Percentiles rank a stretch among this genome's conserved stretches.
phyloP scores from a whole-genome alignment of 2,888 invertebrate genomes.

The Xiphydria camelus region DNA sequence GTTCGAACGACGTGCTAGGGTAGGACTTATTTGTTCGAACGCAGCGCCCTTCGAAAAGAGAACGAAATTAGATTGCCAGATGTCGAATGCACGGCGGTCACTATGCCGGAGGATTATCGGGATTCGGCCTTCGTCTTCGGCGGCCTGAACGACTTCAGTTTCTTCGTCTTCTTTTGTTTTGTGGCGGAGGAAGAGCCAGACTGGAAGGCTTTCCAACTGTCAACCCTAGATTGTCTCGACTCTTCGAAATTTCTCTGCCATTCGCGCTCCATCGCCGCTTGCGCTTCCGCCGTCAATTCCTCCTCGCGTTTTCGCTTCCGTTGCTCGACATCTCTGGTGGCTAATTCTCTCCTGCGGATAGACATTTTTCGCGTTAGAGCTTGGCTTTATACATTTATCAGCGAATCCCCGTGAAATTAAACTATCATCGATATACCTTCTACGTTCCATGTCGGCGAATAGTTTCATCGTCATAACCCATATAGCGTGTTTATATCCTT shows the following conservation, averaged over 20 bases:
- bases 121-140: conserved; percentile 93
- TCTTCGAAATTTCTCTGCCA: conserved; percentile 99
- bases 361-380: not conserved
- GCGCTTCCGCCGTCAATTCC: conserved; percentile 91
- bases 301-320: conserved; percentile 91
- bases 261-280: conserved; percentile 86
- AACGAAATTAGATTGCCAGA: conserved; percentile 6
- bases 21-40: too few species aligned
- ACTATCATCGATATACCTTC: conserved; percentile 61
- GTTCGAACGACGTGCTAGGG: too few species aligned
- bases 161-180: conserved; percentile 78
- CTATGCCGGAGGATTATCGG: conserved; percentile 63
- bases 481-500: conserved; percentile 86
- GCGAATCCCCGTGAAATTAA: not conserved
- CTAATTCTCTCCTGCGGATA: conserved; percentile 69
- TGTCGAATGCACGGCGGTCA: not conserved
- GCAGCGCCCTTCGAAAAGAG: too few species aligned
- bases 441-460: conserved; percentile 93
- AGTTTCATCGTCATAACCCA: conserved; percentile 99
- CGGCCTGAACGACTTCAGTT: conserved; percentile 83
- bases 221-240: conserved; percentile 87
- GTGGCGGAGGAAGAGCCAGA: conserved; percentile 62
- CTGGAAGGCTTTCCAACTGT: conserved; percentile 92
- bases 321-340: conserved; percentile 89
- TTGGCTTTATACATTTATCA: not conserved